Evolutionary conservation across 2,113 vertebrate genomes (phyloP).

Genomic region (Anhinga anhinga): DNA sequence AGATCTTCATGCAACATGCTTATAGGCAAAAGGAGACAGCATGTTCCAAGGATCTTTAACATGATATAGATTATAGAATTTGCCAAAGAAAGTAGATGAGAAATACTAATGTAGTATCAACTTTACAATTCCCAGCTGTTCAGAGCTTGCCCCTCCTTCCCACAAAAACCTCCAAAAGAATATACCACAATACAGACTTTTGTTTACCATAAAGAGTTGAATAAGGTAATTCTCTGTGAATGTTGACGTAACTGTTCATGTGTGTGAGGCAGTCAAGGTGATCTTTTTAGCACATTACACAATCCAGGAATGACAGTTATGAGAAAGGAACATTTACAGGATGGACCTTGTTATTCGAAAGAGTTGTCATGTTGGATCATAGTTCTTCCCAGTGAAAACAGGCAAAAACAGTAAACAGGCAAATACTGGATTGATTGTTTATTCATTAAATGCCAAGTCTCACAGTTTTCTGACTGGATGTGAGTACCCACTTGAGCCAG

Average conservation of each 20-base stretch:
- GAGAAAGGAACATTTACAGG: background rate
- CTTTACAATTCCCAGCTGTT: background rate
- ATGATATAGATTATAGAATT: background rate
- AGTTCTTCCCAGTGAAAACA: background rate
- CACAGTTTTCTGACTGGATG: background rate
- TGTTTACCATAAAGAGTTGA: background rate
- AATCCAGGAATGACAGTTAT: background rate
- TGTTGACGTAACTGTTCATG: background rate
- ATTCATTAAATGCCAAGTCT: background rate
- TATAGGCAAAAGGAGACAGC: background rate
- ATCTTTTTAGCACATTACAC: background rate
- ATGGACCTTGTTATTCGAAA: background rate
- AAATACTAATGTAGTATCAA: background rate
- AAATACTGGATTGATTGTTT: background rate
- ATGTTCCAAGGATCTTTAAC: background rate
- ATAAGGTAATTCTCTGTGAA: background rate
- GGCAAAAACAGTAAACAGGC: background rate
- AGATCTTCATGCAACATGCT: background rate
- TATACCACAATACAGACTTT: background rate
- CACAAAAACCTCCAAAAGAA: accelerated
- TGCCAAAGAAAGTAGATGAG: background rate
- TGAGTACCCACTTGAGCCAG: background rate
- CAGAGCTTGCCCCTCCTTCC: background rate
- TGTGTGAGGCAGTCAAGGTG: background rate
- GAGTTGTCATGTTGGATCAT: background rate